Evolutionary conservation across 2,797 vertebrate species (phyloP), one percentile per base, ranked within the genome.

Genomic region (Podarcis lilfordi): DNA sequence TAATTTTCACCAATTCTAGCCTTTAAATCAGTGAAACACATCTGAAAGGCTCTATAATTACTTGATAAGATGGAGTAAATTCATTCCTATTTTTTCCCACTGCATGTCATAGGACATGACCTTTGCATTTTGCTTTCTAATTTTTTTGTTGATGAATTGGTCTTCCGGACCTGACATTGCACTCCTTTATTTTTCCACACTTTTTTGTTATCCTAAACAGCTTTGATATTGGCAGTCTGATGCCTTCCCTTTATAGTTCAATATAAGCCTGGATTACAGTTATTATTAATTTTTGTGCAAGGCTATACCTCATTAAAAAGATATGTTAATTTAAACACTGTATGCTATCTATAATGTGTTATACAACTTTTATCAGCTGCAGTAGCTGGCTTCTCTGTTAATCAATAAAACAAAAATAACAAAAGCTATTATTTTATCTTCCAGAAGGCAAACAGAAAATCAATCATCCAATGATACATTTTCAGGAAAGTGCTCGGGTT

Each of bases 391-490:
- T 88, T 88, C n/a, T 82, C 40, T 84, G 10, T 80, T 88, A 93
- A 93, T 95, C 93, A 89, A 91, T 93, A 59, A 86, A 90, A 92
- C 88, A 92, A 95, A 95, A 95, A 91, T 90, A 94, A 94, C 88
- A 90, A 94, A 93, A 93, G 69, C 89, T 91, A 90, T 94, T 95
- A 93, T 94, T 95, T 96, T 90, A 86, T 89, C 80, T 50, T 88
- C 87, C 82, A 88, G 91, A 93, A 95, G 2, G 82, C 91, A 95
- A 94, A 90, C 93, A 95, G 91, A 94, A 95, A 94, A 95, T 95
- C 93, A 94, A 91, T 95, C 90, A 88, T 89, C 69, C 86, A 40
- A 93, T 93, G 91, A 95, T 94, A 78, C 90, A 93, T 92, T 90
- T 86, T 93, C 87, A 90, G 66, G 92, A 80, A 83, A 92, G 90